Evolutionary conservation across 2,113 vertebrate genomes (phyloP), one percentile per base, ranked within the genome.

Genomic region (Nesogale talazaci): DNA sequence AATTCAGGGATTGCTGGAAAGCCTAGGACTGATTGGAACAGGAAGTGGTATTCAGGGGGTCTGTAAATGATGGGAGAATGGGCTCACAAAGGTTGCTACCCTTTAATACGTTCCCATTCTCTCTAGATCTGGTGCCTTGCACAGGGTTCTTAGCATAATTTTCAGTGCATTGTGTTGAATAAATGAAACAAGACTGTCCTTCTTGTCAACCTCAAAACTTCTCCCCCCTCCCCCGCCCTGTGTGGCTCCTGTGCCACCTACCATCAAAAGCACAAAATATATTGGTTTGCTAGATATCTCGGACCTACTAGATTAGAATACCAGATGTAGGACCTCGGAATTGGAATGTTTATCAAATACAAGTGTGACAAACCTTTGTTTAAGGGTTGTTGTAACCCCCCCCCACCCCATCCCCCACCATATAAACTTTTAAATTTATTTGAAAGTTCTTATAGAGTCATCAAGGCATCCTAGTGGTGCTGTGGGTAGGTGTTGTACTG

Each of bases 221-320:
- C n/a, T n/a, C n/a, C n/a, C n/a, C n/a, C n/a, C n/a, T n/a, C n/a
- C n/a, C n/a, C n/a, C n/a, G n/a, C n/a, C n/a, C n/a, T n/a, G n/a
- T n/a, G 25, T 65, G 12, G 1, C 19, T 23, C 14, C 15, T 94
- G n/a, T 27, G n/a, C 10, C 59, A 27, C 6, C 17, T 59, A 27
- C 29, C 20, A 84, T 91, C 83, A 88, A 88, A 72, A 77, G 61
- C 34, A 91, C 36, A 79, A 72, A 95, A 86, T n/a, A 89, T 87
- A 3, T 77, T 40, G 61, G 85, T 85, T 93, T 36, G 86, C 83
- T 84, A 94, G 81, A 78, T 2, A 69, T 20, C 4, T 72, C 23
- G 70, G 74, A 79, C 4, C 5, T 75, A 19, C 17, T 40, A 27
- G 17, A 31, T 91, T 46, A 88, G 63, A 78, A 56, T 5, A 52